Evolutionary conservation across 2,888 invertebrate genomes (phyloP), one percentile per base, ranked within the genome.

Genomic region (Hypercompe scribonia): DNA sequence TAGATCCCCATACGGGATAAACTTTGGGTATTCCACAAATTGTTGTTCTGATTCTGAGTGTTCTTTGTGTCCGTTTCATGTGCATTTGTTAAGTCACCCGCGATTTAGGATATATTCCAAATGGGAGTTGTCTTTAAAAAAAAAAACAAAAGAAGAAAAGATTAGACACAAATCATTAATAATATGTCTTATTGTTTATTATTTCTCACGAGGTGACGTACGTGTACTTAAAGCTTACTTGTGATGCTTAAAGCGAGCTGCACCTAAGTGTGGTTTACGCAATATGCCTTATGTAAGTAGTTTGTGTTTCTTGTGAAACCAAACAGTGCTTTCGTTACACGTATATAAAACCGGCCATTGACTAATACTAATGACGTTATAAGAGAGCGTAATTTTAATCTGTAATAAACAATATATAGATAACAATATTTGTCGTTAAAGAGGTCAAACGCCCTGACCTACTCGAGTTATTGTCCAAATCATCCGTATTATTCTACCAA

Each of bases 221-320:
- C 90, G 89, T 92, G 91, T 93, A 93, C 92, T 93, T 93, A 91
- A 92, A 93, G 92, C 89, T 90, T 86, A 90, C 88, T 92, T 90
- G 89, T 88, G 87, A 88, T 88, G 84, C 31, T 18, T 61, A 61
- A 31, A 31, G 61, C 61, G 86, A 86, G 88, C 89, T 91, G 87
- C 90, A 88, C 88, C 90, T 92, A 93, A 94, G 93, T 92, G 88
- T 88, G 81, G 88, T 91, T 94, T 94, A 91, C 94, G 94, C 92
- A 94, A 95, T 90, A 86, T 82, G 81, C 78, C 83, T 94, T 95
- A 95, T 93, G 92, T 95, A 95, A 95, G 91, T 89, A 89, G 90
- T 90, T 92, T 89, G 89, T 88, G 90, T 89, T 92, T 90, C 91
- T 94, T 94, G 92, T 91, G 94, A 93, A 94, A 94, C 90, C 82